Base-by-base conservation (phyloP, 1,140 invertebrate species). In the Drosophila erecta region DNA sequence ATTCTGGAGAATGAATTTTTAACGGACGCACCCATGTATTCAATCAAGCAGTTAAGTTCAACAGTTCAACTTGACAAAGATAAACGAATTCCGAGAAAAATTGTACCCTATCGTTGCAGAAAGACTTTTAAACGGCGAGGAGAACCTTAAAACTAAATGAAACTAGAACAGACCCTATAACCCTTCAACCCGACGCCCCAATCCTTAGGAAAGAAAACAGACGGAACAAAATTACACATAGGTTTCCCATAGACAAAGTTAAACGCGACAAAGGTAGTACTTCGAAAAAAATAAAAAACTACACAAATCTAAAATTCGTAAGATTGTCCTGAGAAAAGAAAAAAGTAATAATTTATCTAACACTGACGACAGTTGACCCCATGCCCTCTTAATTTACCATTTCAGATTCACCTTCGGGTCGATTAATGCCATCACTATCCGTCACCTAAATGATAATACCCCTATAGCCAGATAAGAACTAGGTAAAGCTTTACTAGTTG, bases 231-330 rank as follows among this genome's bases (percentile, higher is more conserved):
- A 10, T 56, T 12, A 43, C 54, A 20, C 54, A 38, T 43, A 43
- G 54, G 12, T 56, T 56, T 43, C 30, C 54, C 4, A 0, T 55
- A 14, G 38, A 56, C 54, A 56, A 56, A 30, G 54, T 43, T 2
- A 24, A 24, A 24, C 22, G 2, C 22, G 22, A 24, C 22, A 24
- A 24, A 2, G 22, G 22, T 24, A 1, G 22, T 2, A 24, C 22
- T 24, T 24, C 2, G 2, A 24, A 2, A 24, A 24, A 24, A 24
- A 24, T 2, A 1, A 24, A 24, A 47, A 17, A 17, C 14, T 47
- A 47, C 44, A n/a, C 14, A 47, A 47, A n/a, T 22, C 24, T 5
- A 47, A 27, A 47, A 27, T 20, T 33, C 15, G 11, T 30, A 56
- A 57, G 12, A 57, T 24, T 4, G 24, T 5, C 4, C 4, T 24